Conservation (phyloP, 64 coral and sea anemone genomes). For the Platygyra sinensis region DNA sequence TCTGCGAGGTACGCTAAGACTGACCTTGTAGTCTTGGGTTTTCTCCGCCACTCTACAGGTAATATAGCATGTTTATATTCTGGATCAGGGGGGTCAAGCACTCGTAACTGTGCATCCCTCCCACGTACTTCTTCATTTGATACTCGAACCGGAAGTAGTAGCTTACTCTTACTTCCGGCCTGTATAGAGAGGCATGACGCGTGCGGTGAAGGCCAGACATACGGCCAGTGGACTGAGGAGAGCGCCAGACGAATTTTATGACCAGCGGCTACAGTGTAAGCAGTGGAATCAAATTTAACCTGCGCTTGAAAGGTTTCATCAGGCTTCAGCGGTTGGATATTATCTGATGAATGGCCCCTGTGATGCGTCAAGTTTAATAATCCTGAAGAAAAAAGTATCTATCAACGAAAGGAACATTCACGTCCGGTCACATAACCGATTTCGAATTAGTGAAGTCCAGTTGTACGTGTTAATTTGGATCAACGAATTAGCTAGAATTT, state of each 20-base stretch:
- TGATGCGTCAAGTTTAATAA: conserved; percentile 74
- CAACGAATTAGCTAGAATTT: too few relatives aligned
- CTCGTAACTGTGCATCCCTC: conserved; percentile 37
- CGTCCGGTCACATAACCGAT: too few relatives aligned
- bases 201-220: conserved; percentile 77
- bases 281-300: conserved; percentile 61
- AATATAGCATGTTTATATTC: background rate
- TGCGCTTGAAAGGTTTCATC: conserved; percentile 42
- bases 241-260: conserved; percentile 76
- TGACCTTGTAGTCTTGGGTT: conserved; percentile 48
- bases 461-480: too few relatives aligned
- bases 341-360: conserved; percentile 53
- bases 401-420: background rate
- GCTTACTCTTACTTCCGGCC: conserved; percentile 41
- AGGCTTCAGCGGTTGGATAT: conserved; percentile 33
- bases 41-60: conserved; percentile 44
- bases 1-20: background rate
- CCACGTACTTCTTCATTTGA: conserved; percentile 3
- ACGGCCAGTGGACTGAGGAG: conserved; percentile 75
- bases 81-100: conserved; percentile 22
- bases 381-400: conserved; percentile 20
- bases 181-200: conserved; percentile 49
- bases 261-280: conserved; percentile 56
- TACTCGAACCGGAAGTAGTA: conserved; percentile 61
- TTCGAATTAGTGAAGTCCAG: too few relatives aligned